Evolutionary conservation across 1,140 invertebrate species (phyloP).

Genomic region (Hyles euphorbiae): DNA sequence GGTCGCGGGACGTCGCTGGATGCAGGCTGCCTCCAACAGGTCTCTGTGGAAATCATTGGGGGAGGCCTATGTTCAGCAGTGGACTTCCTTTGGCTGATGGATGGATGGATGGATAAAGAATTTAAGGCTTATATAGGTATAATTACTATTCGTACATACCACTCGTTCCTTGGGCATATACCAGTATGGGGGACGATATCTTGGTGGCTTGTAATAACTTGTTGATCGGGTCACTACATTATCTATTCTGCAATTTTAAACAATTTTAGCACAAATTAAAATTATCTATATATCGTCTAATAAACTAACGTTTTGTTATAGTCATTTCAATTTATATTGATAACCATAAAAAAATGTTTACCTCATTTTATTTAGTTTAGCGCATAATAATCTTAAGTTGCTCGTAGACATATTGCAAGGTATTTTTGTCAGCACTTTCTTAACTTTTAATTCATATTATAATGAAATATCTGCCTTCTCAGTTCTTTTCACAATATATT

Average conservation of each 20-base stretch:
- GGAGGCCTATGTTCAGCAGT: too few species aligned
- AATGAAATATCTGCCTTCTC: too few species aligned
- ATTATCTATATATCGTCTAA: background rate
- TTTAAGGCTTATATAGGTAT: too few species aligned
- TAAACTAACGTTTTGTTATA: background rate
- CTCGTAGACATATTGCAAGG: slow-evolving; percentile 27
- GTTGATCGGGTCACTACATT: slow-evolving; percentile 31
- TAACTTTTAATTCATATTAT: too few species aligned
- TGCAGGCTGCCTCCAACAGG: too few species aligned
- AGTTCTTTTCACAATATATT: too few species aligned
- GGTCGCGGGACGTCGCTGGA: too few species aligned
- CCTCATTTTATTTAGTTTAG: slow-evolving; percentile 37
- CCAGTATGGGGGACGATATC: slow-evolving; percentile 61
- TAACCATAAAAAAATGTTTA: slow-evolving; percentile 12
- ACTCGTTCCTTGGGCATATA: slow-evolving; percentile 54
- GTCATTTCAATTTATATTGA: slow-evolving; percentile 1
- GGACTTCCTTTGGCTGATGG: too few species aligned
- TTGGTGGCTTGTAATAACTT: slow-evolving; percentile 35
- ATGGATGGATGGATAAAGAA: too few species aligned
- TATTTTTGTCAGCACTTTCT: too few species aligned
- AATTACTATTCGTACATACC: slow-evolving; percentile 27
- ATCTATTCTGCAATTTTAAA: slow-evolving; percentile 41
- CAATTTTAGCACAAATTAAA: background rate
- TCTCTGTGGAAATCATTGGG: too few species aligned
- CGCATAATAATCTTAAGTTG: slow-evolving; percentile 41